phyloP scores from a whole-genome alignment of 2,888 invertebrate species.

The Drosophila atripex region DNA sequence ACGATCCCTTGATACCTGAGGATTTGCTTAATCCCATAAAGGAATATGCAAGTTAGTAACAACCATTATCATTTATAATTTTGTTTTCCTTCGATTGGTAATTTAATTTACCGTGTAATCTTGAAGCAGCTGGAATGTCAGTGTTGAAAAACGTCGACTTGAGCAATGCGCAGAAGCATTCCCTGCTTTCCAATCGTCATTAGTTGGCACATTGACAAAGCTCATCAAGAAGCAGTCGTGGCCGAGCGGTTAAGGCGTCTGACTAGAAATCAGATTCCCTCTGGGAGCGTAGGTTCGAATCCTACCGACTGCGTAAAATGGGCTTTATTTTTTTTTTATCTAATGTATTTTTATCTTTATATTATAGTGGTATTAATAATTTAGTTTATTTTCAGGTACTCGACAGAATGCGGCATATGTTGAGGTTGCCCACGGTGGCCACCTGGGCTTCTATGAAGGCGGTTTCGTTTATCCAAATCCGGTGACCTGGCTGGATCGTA shows the following conservation, averaged over 20 bases:
- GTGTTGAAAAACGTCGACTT: background rate
- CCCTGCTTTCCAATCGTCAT: background rate
- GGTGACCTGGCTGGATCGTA: conserved; percentile 96
- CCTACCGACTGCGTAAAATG: conserved; percentile 82
- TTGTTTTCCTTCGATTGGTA: background rate
- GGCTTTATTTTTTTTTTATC: conserved; percentile 11
- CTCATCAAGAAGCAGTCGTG: conserved; percentile 80
- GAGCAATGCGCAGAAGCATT: background rate
- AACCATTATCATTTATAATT: too few relatives aligned
- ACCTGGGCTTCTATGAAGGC: conserved; percentile 97
- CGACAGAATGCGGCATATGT: conserved; percentile 89
- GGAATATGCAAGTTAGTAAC: conserved; percentile 89
- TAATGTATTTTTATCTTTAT: background rate
- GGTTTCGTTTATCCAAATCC: conserved; percentile 94
- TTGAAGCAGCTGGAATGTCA: conserved; percentile 1
- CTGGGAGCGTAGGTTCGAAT: conserved; percentile 84
- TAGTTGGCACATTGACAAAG: conserved; percentile 13
- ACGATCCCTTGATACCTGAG: conserved; percentile 96
- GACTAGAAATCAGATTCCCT: conserved; percentile 84
- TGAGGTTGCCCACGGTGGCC: conserved; percentile 95
- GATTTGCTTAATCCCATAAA: conserved; percentile 89
- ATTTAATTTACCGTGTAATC: background rate
- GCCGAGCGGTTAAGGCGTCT: conserved; percentile 84
- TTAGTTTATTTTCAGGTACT: conserved; percentile 85
- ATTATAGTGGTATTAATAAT: background rate